A percentile compares a stretch with the other conserved stretches of the same genome.
phyloP scores from a whole-genome alignment of 2,888 invertebrate genomes.

The Thecophora atra region DNA sequence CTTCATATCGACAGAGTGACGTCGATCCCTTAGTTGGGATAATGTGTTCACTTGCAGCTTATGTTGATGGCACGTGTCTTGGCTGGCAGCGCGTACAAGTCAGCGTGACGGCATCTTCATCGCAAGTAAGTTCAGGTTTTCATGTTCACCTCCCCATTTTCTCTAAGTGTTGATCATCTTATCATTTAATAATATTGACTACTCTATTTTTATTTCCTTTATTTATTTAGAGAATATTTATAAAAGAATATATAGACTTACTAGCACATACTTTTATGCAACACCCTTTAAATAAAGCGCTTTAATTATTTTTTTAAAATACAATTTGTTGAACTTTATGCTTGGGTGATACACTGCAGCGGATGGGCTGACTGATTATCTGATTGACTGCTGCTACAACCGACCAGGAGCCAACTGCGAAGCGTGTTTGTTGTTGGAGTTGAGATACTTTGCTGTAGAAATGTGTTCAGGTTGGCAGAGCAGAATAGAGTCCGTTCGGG shows the following conservation, averaged over 20 bases:
- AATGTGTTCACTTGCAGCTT: slow-evolving; percentile 71
- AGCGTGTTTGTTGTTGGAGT: neutral
- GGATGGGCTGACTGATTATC: slow-evolving; percentile 6
- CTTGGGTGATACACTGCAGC: slow-evolving; percentile 14
- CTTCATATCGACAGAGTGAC: slow-evolving; percentile 59
- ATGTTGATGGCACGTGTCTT: slow-evolving; percentile 77
- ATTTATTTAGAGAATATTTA: too few species aligned
- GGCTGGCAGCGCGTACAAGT: slow-evolving; percentile 74
- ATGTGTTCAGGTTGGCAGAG: slow-evolving; percentile 29
- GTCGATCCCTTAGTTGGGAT: slow-evolving; percentile 55
- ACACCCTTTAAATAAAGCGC: neutral
- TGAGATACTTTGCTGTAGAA: neutral
- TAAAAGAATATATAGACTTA: too few species aligned
- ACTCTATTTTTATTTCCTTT: too few species aligned
- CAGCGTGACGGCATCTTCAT: too few species aligned
- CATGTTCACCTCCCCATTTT: too few species aligned
- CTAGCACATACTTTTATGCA: neutral
- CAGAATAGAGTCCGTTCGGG: slow-evolving; percentile 20
- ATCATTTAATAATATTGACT: too few species aligned
- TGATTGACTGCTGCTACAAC: neutral
- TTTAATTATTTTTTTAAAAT: slow-evolving; percentile 13
- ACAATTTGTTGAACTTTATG: slow-evolving; percentile 29
- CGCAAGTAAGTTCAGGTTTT: too few species aligned
- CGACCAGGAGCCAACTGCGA: neutral
- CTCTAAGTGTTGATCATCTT: too few species aligned